A percentile compares a stretch with the other conserved stretches of the same genome.
Conservation (phyloP, 2,113 vertebrate genomes). For the Chelonoidis abingdonii region DNA sequence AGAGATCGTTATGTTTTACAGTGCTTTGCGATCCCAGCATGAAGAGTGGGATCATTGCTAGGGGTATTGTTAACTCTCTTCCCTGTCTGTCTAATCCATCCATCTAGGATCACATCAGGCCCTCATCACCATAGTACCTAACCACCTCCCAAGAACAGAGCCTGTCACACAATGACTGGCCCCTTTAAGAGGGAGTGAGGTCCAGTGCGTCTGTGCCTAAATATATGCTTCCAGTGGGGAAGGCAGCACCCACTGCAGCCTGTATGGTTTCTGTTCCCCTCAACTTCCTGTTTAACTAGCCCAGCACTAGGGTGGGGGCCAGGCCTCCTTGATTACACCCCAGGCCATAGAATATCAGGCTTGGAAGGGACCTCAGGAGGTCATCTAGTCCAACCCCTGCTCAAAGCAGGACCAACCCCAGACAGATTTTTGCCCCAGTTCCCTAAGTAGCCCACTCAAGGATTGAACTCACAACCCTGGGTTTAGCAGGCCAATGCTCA, state of each 20-base stretch:
- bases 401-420: too few species aligned
- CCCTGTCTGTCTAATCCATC: background rate
- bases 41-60: background rate
- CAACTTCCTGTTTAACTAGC: background rate
- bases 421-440: too few species aligned
- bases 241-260: background rate
- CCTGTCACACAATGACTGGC: background rate
- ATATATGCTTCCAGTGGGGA: background rate
- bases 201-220: background rate
- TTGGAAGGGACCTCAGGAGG: too few species aligned
- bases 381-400: too few species aligned
- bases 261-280: background rate
- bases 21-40: fast-evolving
- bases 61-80: fast-evolving
- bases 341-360: too few species aligned
- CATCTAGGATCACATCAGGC: background rate
- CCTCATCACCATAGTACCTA: background rate
- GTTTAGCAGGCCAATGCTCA: too few species aligned
- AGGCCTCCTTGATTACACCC: background rate
- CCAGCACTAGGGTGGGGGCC: background rate
- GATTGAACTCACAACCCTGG: too few species aligned
- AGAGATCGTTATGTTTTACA: background rate
- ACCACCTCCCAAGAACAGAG: background rate
- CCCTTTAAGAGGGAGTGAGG: background rate
- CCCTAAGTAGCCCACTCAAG: too few species aligned